Evolutionary conservation across 2,888 invertebrate genomes (phyloP), one percentile per base, ranked within the genome.

Genomic region (Oxyteleia sp.): DNA sequence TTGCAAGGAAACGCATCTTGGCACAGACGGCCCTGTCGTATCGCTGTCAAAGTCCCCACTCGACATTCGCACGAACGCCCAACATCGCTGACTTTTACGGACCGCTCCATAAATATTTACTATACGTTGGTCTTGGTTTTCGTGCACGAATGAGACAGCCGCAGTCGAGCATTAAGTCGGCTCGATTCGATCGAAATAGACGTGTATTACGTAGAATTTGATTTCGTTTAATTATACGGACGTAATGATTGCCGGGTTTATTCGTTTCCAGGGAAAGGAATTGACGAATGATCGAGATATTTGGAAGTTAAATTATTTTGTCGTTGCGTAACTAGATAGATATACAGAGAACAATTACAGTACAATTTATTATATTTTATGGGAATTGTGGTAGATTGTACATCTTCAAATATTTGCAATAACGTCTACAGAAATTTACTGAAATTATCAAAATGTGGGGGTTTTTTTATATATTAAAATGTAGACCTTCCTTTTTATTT

Each of bases 51-150:
- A 84, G 59, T 83, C 66, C 78, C 78, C 82, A 75, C 78, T 66
- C 68, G 57, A 63, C 68, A 68, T 55, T 75, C 72, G 82, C 84
- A 82, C 83, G 84, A 80, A 82, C 66, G 16, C 35, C n/a, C 72
- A 71, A 78, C 57, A 55, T 41, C 38, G 80, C 51, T 80, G 85
- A 85, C 86, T 82, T 86, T 84, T 85, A 84, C 84, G 79, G 79
- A 84, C 78, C 78, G 79, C 66, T 79, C 84, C 83, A 82, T 81
- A 86, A 82, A 83, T 84, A 85, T 85, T 84, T 84, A 69, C 82
- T 53, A 41, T 76, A 66, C 55, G 26, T 4, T 15, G 16, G 64
- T 32, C 59, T 82, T 51, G 55, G 13, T 53, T 72, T 76, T 78
- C 82, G 72, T 78, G 82, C 76, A 71, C 75, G 82, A 61, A 82